Percentiles rank a stretch among this genome's conserved stretches.
phyloP scores from a whole-genome alignment of 2,888 invertebrate species.

The Ligdia adustata region DNA sequence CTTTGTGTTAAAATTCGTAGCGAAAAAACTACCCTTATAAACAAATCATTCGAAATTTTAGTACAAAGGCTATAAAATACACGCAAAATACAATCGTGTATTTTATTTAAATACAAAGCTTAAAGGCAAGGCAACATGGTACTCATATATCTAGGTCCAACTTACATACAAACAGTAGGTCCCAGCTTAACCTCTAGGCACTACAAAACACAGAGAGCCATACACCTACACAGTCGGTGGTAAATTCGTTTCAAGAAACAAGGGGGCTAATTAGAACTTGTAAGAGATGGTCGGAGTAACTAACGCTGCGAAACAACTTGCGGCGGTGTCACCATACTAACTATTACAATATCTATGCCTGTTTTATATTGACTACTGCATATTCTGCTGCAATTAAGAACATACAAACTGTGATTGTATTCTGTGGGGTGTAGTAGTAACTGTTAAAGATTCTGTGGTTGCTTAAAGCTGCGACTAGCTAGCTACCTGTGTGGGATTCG shows the following conservation, averaged over 20 bases:
- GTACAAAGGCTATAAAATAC: too few species aligned
- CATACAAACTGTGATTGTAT: conserved; percentile 7
- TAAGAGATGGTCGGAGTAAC: conserved; percentile 53
- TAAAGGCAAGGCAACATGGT: too few species aligned
- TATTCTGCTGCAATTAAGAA: conserved; percentile 1
- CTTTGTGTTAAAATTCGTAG: too few species aligned
- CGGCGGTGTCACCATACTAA: conserved; percentile 9
- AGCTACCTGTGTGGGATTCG: conserved; percentile 33
- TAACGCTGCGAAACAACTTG: conserved; percentile 44
- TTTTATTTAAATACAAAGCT: too few species aligned
- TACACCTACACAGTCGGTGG: conserved; percentile 36
- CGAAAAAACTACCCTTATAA: too few species aligned
- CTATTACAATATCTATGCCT: conserved; percentile 10
- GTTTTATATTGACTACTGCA: conserved; percentile 1
- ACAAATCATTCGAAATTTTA: too few species aligned
- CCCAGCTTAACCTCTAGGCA: conserved; percentile 12
- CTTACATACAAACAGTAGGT: conserved; percentile 5
- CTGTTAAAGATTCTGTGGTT: neutral
- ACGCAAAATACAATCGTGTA: too few species aligned
- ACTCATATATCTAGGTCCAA: too few species aligned
- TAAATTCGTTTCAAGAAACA: conserved; percentile 51
- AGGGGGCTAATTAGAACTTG: conserved; percentile 58
- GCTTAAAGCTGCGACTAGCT: conserved; percentile 30
- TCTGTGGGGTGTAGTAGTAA: neutral
- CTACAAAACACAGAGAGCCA: conserved; percentile 24